Conservation (phyloP, 2,797 vertebrate species). For the Esox masquinongy region DNA sequence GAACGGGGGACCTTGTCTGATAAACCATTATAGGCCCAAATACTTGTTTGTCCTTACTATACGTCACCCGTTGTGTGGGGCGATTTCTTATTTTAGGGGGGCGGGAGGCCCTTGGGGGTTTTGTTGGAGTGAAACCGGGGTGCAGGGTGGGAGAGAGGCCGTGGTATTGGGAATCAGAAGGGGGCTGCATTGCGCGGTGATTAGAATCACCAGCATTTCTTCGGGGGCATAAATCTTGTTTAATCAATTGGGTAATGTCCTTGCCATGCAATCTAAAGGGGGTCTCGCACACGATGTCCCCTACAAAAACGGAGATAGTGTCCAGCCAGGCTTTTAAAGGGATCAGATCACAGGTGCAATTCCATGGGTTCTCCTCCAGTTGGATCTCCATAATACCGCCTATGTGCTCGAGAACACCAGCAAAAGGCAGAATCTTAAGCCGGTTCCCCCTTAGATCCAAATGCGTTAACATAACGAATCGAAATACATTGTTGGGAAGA, state of each 20-base stretch:
- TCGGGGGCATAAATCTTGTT: slow-evolving; percentile 94
- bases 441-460: slow-evolving; percentile 95
- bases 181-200: slow-evolving; percentile 77
- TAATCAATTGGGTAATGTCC: slow-evolving; percentile 94
- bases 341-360: slow-evolving; percentile 95
- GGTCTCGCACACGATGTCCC: slow-evolving; percentile 96
- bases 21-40: slow-evolving; percentile 99
- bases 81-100: slow-evolving; percentile 92
- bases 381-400: slow-evolving; percentile 99
- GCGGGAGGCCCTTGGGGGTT: slow-evolving; percentile 87
- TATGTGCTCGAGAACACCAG: slow-evolving; percentile 94
- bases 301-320: slow-evolving; percentile 95
- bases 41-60: slow-evolving; percentile 90
- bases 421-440: slow-evolving; percentile 92
- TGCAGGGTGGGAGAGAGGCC: slow-evolving; percentile 82
- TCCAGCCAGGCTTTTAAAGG: slow-evolving; percentile 96
- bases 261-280: slow-evolving; percentile 95
- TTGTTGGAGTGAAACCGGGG: slow-evolving; percentile 83
- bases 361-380: slow-evolving; percentile 98
- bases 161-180: slow-evolving; percentile 80
- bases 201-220: slow-evolving; percentile 81
- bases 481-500: slow-evolving; percentile 94
- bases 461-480: slow-evolving; percentile 96
- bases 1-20: slow-evolving; percentile 93
- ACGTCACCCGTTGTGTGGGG: slow-evolving; percentile 87